phyloP scores from a whole-genome alignment of 2,888 invertebrate genomes.

The Drosophila anomalata region DNA sequence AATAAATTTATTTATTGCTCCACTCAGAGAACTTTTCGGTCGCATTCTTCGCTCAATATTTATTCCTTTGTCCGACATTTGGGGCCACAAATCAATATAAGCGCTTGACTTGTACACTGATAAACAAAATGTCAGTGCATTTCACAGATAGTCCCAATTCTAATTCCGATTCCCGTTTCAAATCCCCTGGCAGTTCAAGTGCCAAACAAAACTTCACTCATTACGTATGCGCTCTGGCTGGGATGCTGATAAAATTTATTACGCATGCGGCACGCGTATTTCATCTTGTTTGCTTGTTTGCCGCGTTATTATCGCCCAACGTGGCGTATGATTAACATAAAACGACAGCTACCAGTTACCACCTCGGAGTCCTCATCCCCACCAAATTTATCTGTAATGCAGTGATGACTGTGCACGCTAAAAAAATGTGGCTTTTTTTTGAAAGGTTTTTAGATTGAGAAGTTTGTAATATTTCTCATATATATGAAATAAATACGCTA shows the following conservation, averaged over 20 bases:
- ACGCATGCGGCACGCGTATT: constrained; percentile 76
- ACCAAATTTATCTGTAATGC: constrained; percentile 38
- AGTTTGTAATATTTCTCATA: too few relatives aligned
- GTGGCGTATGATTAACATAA: constrained; percentile 80
- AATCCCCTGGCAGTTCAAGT: constrained; percentile 43
- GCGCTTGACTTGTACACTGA: constrained; percentile 25
- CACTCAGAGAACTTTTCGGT: constrained; percentile 4
- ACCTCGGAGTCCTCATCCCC: constrained; percentile 2
- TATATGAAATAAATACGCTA: too few relatives aligned
- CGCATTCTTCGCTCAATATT: constrained; percentile 17
- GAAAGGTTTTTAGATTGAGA: neutral
- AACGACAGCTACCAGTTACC: constrained; percentile 57
- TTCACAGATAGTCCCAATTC: constrained; percentile 25
- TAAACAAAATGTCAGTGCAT: constrained; percentile 43
- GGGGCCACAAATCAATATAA: constrained; percentile 24
- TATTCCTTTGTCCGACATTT: constrained; percentile 11
- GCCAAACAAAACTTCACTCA: constrained; percentile 46
- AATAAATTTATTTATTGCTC: constrained; percentile 32
- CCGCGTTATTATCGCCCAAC: constrained; percentile 77
- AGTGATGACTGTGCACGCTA: constrained; percentile 22
- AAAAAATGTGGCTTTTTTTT: neutral
- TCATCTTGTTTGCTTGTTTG: constrained; percentile 80
- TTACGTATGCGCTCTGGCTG: constrained; percentile 28
- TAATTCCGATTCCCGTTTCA: constrained; percentile 40
- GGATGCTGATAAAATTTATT: constrained; percentile 70